A percentile compares a stretch with the other conserved stretches of the same genome.
phyloP scores from a whole-genome alignment of 2,797 vertebrate genomes.

The Enteromius fasciolatus region DNA sequence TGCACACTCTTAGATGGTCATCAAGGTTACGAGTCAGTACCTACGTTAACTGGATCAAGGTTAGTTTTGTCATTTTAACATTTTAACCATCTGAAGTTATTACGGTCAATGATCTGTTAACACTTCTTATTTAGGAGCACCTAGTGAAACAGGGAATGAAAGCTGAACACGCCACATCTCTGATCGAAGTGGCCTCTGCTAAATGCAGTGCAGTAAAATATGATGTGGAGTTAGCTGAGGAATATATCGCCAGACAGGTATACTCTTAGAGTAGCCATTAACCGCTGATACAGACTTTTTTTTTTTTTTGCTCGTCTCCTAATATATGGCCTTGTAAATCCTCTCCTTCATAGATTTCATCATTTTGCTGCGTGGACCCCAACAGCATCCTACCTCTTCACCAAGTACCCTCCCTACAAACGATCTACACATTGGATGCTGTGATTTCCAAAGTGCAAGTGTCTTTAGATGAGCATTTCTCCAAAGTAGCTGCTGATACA shows the following conservation, averaged over 20 bases:
- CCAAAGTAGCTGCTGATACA: conserved; percentile 90
- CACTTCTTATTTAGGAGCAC: conserved; percentile 81
- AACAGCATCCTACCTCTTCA: conserved; percentile 88
- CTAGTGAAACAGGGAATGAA: conserved; percentile 94
- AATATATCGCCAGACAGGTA: conserved; percentile 96
- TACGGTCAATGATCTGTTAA: neutral
- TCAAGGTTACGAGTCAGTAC: conserved; percentile 88
- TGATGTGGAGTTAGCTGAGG: conserved; percentile 94
- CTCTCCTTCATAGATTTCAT: conserved; percentile 85
- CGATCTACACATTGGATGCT: conserved; percentile 94
- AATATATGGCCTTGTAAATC: neutral
- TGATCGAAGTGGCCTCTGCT: conserved; percentile 84
- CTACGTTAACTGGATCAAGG: conserved; percentile 94
- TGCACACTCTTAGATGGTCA: conserved; percentile 95
- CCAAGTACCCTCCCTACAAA: conserved; percentile 93
- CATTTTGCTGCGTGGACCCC: conserved; percentile 89
- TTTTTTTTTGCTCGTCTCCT: conserved; percentile 4
- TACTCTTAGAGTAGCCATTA: conserved; percentile 15
- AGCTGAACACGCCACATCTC: conserved; percentile 84
- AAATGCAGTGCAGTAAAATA: conserved; percentile 94
- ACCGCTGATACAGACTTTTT: neutral
- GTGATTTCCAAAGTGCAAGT: conserved; percentile 98
- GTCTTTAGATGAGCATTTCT: conserved; percentile 95
- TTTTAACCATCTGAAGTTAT: neutral
- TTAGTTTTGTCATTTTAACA: conserved; percentile 56